Evolutionary conservation across 2,888 invertebrate species (phyloP), one percentile per base, ranked within the genome.

Genomic region (Leptopilina syphax): DNA sequence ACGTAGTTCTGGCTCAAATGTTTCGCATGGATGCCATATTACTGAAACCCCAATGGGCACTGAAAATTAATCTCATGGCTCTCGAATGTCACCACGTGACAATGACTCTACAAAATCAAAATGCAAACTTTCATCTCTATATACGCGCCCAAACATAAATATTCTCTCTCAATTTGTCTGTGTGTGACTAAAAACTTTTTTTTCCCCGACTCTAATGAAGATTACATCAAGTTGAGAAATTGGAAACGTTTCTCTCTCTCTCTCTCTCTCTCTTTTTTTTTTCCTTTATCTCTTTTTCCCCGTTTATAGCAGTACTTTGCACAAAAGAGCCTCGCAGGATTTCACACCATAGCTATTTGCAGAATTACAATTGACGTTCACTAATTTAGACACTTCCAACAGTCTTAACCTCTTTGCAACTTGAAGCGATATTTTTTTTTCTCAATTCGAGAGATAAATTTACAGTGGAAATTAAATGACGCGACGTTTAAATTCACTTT

Each of bases 1-100:
- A 89, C 86, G 87, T 87, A 85, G 85, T 87, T 86, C 86, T 85
- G 86, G 85, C 87, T 86, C 85, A 86, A 87, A 87, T 86, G 87
- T 86, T 87, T 86, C 84, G 83, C 85, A 85, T 85, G 85, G 85
- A 86, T 87, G 85, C 85, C 84, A 85, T 85, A 84, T 84, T 86
- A 84, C 83, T 77, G 82, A 84, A 84, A 84, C 84, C 85, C 86
- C 84, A 84, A 84, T 84, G 84, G 84, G 84, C 83, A 84, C 85
- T 84, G 84, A 83, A 85, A 86, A 86, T 86, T 85, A 86, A 86
- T 86, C 84, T 85, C 83, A 83, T 82, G 84, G 83, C 84, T 82
- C 82, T 83, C 81, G 79, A 82, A 81, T 83, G 83, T 82, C 84
- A 82, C 84, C 85, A 82, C 84, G 79, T 83, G 77, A 81, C 83